Conservation (phyloP, 2,888 invertebrate genomes). For the Acronicta aceris region DNA sequence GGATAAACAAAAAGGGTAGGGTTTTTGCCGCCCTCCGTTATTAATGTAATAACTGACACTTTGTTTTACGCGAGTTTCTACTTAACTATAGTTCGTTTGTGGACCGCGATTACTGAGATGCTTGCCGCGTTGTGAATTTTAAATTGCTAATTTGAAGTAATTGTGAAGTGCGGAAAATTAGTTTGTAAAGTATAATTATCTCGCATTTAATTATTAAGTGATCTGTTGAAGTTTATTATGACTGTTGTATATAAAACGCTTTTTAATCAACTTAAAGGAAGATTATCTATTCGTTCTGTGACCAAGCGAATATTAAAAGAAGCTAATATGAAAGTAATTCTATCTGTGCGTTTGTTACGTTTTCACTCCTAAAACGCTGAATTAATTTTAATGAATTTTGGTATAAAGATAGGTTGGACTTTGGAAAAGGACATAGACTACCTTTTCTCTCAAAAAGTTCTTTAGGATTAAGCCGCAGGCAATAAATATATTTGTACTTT, state of each 20-base stretch:
- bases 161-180: conserved; percentile 42
- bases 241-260: background rate
- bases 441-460: no score
- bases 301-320: no score
- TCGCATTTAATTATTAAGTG: conserved; percentile 14
- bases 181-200: conserved; percentile 48
- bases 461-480: no score
- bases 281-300: no score
- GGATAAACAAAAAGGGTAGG: conserved; percentile 84
- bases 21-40: conserved; percentile 80
- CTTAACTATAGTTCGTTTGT: conserved; percentile 77
- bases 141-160: conserved; percentile 65
- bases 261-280: no score
- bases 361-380: no score
- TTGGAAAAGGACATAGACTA: no score
- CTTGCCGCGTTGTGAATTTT: conserved; percentile 64
- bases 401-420: no score
- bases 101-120: conserved; percentile 53
- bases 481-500: no score
- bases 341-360: no score
- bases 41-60: conserved; percentile 88
- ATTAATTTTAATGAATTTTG: no score
- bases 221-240: conserved; percentile 12
- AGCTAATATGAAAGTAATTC: no score
- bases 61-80: conserved; percentile 85